Evolutionary conservation across 2,113 vertebrate genomes (phyloP).

Genomic region (Fregetta grallaria): DNA sequence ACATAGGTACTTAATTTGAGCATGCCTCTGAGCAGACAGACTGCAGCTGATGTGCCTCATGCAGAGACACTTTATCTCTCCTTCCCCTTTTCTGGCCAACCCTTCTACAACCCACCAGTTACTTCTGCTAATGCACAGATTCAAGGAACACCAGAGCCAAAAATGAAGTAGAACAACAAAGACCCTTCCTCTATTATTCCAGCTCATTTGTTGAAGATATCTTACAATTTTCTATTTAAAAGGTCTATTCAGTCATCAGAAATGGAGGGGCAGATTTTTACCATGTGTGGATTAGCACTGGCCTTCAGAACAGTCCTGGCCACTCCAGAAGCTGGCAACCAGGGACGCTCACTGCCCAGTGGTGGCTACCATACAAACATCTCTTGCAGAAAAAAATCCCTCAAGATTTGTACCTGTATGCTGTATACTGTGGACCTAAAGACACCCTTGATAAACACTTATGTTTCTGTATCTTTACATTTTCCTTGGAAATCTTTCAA

Average conservation of each 20-base stretch:
- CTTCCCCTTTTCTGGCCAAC: neutral
- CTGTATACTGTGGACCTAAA: rapidly evolving
- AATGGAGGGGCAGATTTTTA: rapidly evolving
- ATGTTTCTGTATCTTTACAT: neutral
- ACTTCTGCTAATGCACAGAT: neutral
- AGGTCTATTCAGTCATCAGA: neutral
- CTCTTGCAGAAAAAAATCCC: neutral
- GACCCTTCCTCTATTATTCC: neutral
- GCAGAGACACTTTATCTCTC: neutral
- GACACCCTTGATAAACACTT: neutral
- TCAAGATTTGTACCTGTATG: neutral
- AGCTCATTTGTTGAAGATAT: rapidly evolving
- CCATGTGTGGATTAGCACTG: rapidly evolving
- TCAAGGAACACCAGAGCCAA: rapidly evolving
- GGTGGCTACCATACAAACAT: no score
- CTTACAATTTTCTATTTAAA: rapidly evolving
- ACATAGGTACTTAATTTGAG: neutral
- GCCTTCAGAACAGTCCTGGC: neutral
- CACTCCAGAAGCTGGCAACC: rapidly evolving
- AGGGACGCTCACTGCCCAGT: rapidly evolving
- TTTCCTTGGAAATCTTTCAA: neutral
- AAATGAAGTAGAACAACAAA: neutral
- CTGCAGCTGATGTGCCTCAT: rapidly evolving
- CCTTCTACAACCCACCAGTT: rapidly evolving
- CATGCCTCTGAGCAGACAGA: rapidly evolving